Percentiles rank a stretch among this genome's conserved stretches.
These are phyloP conservation scores for Perca flavescens DNA, from an alignment of 2,113 vertebrate species.

Conservation along the genomic window DNA sequence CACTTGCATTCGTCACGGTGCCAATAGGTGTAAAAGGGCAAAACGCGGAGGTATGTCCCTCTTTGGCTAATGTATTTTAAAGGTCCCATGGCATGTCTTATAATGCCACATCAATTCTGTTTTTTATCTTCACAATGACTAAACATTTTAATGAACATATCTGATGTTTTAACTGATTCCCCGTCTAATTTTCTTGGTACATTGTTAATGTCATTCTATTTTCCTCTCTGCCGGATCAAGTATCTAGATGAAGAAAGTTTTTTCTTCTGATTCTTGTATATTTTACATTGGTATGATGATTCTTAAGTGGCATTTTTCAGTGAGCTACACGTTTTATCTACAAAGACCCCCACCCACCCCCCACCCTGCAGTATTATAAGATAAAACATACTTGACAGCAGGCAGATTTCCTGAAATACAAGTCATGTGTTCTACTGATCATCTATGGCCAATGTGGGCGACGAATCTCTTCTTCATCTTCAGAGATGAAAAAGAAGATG, in stretches of 20 bases:
- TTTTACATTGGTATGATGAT: background rate
- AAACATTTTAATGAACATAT: constrained; percentile 11
- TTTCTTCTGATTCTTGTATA: background rate
- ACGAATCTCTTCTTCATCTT: constrained; percentile 56
- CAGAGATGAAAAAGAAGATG: constrained; percentile 56
- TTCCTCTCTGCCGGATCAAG: background rate
- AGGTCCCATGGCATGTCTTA: too few species aligned
- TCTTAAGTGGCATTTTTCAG: constrained; percentile 7
- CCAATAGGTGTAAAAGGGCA: too few species aligned
- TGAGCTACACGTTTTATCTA: background rate
- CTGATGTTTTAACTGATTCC: constrained; percentile 2
- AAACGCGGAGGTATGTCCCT: too few species aligned
- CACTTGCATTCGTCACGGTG: too few species aligned
- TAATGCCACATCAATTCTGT: background rate
- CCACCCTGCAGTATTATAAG: constrained; percentile 9
- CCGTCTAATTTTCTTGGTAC: constrained; percentile 2
- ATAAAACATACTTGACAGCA: constrained; percentile 46
- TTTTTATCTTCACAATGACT: background rate
- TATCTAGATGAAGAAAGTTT: background rate
- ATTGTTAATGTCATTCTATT: background rate
- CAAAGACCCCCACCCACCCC: constrained; percentile 5
- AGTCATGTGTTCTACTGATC: constrained; percentile 33
- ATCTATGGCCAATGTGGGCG: constrained; percentile 25
- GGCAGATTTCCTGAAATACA: constrained; percentile 54
- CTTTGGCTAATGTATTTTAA: too few species aligned